Conservation (phyloP, 2,888 invertebrate species). For the Nemotelus pantherinus region DNA sequence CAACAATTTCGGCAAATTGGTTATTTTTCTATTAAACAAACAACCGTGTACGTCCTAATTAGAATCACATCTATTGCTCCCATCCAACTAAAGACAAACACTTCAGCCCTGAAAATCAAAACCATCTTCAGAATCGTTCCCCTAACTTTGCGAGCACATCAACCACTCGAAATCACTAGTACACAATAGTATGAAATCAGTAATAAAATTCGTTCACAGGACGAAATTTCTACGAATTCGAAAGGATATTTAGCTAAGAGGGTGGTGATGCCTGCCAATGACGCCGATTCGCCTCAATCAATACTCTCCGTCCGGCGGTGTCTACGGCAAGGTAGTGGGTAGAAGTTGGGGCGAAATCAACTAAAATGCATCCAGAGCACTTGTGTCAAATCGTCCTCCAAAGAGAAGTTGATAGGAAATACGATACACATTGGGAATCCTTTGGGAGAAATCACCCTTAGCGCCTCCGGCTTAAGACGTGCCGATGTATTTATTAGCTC, state of each 20-base stretch:
- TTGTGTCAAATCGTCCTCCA: neutral
- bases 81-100: too few relatives aligned
- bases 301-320: neutral
- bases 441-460: neutral
- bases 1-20: too few relatives aligned
- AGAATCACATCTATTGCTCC: too few relatives aligned
- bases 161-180: too few relatives aligned
- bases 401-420: neutral
- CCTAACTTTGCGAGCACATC: too few relatives aligned
- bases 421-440: neutral
- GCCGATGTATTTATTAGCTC: slow-evolving; percentile 25
- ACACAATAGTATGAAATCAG: neutral
- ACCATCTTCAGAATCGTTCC: too few relatives aligned
- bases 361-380: neutral
- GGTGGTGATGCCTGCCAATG: neutral
- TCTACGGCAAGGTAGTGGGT: neutral
- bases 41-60: too few relatives aligned
- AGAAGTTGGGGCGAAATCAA: neutral
- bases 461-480: neutral
- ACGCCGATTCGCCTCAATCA: slow-evolving; percentile 5
- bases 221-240: neutral
- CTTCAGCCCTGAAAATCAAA: too few relatives aligned
- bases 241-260: neutral
- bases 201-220: neutral
- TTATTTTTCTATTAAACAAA: too few relatives aligned